Conservation (phyloP, 2,113 vertebrate genomes). For the Brachypodius melanocephalos region DNA sequence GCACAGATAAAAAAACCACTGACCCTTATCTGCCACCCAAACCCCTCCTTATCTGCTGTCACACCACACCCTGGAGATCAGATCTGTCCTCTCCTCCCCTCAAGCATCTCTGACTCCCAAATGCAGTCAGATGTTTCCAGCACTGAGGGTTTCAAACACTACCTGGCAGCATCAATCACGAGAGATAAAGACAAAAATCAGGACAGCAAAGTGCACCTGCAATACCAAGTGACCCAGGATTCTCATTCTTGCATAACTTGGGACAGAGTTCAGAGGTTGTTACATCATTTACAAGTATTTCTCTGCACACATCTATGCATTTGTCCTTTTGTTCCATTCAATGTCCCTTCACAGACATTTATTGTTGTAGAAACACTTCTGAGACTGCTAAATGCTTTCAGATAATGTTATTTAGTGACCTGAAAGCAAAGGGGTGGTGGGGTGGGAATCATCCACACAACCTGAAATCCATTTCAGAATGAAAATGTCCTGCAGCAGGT, state of each 20-base stretch:
- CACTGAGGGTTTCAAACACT: neutral
- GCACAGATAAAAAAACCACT: neutral
- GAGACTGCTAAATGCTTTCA: neutral
- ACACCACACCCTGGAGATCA: neutral
- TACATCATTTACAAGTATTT: neutral
- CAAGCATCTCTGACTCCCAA: neutral
- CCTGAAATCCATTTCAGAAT: neutral
- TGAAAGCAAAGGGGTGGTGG: neutral
- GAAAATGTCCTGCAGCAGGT: neutral
- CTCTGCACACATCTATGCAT: neutral
- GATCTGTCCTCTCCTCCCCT: neutral
- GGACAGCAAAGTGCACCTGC: neutral
- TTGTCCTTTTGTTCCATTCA: neutral
- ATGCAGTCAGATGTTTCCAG: accelerated
- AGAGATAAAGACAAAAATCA: neutral
- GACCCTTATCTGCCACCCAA: neutral
- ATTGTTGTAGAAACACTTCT: neutral
- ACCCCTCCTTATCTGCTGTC: neutral
- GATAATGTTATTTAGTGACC: neutral
- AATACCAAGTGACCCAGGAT: neutral
- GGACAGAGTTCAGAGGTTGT: neutral
- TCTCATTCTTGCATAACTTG: neutral
- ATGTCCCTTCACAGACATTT: neutral
- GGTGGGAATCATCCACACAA: neutral
- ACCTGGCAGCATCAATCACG: neutral